Evolutionary conservation across 2,113 vertebrate genomes (phyloP).

Genomic region (Noturus placidus): DNA sequence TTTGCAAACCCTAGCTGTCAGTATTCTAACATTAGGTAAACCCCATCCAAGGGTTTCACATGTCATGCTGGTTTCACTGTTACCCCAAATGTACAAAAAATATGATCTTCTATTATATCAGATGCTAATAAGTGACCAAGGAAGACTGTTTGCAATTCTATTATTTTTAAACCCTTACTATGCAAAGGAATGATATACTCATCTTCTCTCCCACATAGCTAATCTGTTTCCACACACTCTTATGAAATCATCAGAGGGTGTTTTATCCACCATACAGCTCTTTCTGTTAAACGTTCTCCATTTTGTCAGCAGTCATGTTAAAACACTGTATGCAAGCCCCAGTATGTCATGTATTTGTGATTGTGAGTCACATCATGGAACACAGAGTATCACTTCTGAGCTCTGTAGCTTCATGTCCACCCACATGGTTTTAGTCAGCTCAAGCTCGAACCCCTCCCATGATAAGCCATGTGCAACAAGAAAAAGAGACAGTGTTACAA

Average conservation of each 20-base stretch:
- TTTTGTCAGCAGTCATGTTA: constrained; percentile 3
- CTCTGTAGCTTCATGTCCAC: constrained; percentile 37
- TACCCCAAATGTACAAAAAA: not conserved
- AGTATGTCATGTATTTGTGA: constrained; percentile 2
- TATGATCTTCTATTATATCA: not conserved
- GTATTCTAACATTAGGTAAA: not conserved
- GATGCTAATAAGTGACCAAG: not conserved
- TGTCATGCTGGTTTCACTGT: not conserved
- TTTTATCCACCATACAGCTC: not conserved
- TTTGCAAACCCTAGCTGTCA: not conserved
- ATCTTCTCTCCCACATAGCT: constrained; percentile 32
- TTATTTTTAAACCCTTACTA: not conserved
- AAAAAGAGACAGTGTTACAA: constrained; percentile 6
- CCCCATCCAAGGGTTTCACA: too few species aligned
- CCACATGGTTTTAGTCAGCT: constrained; percentile 39
- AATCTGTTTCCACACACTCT: constrained; percentile 23
- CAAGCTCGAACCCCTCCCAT: constrained; percentile 23
- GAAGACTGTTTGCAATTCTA: not conserved
- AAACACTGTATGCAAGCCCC: not conserved
- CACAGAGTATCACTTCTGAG: constrained; percentile 39
- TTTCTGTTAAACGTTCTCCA: constrained; percentile 4
- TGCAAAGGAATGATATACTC: not conserved
- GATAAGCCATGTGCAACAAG: constrained; percentile 23
- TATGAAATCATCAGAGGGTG: not conserved
- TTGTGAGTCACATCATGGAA: constrained; percentile 33